Base-by-base conservation (phyloP, 2,888 invertebrate genomes). In the Eulithis prunata region DNA sequence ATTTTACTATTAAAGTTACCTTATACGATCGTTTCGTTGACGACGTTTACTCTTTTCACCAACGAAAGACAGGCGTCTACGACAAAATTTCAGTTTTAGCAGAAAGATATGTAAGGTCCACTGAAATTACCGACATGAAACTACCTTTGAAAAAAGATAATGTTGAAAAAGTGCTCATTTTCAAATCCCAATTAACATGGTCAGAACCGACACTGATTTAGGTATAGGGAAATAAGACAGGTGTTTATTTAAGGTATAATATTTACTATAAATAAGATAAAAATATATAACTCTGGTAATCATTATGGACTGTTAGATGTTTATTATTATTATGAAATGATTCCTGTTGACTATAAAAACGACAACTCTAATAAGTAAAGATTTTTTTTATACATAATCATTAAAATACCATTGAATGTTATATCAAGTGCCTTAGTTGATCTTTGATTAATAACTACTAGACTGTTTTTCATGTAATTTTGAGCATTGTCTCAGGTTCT, bases 201-300 rank as follows among this genome's bases (percentile, higher is more conserved):
- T 41, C n/a, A 41, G 11, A 38, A 21, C 53, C 57, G 62, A 57
- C 66, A 55, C 70, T 55, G 49, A 53, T 57, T 63, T 71, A 32
- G 57, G 43, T 28, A 38, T 67, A 67, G 41, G 55, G 46, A 69
- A 63, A 66, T 61, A 51, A 65, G 65, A 62, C 69, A 71, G 67
- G 68, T 71, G 51, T 56, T 56, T 66, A 54, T 61, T 45, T 28
- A 59, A 68, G 64, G 55, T 51, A 21, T 47, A 47, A 62, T 60
- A 60, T 66, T 61, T 43, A 43, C 28, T 43, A n/a, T 68, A 62
- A 46, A 41, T 58, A 49, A 41, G n/a, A 53, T 14, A 13, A 49
- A 64, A 32, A 49, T 21, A 38, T 46, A 62, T 49, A 21, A 49
- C 8, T 57, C 51, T 21, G 45, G 3, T 38, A 63, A 46, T 41